Conservation (phyloP, 2,113 vertebrate species). For the Pachyramphus minor region DNA sequence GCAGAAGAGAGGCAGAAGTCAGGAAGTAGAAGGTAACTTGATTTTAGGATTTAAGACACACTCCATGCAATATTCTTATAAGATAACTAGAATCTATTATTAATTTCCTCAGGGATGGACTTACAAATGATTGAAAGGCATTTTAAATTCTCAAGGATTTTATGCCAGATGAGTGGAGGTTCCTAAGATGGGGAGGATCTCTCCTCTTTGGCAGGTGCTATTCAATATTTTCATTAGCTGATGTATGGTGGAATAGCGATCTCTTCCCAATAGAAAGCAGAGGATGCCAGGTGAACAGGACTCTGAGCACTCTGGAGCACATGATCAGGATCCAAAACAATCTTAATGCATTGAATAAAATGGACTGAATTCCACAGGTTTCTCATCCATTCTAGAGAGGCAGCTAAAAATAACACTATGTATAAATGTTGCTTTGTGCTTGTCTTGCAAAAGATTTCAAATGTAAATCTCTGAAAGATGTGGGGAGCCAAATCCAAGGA, state of each 20-base stretch:
- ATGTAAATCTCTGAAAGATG: background rate
- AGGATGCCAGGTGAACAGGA: fast-evolving
- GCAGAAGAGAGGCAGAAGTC: background rate
- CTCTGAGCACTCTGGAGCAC: background rate
- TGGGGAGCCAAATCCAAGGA: background rate
- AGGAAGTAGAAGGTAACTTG: background rate
- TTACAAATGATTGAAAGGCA: background rate
- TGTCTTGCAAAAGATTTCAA: background rate
- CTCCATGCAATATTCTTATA: background rate
- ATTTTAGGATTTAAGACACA: background rate
- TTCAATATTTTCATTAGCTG: background rate
- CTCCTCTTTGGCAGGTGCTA: background rate
- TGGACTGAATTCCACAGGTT: background rate
- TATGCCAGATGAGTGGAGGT: background rate
- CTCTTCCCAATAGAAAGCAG: background rate
- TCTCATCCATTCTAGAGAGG: background rate
- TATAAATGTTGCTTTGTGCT: background rate
- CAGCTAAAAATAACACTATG: background rate
- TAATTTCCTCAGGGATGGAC: background rate
- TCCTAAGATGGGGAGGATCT: background rate
- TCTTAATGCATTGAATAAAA: background rate
- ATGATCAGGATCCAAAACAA: background rate
- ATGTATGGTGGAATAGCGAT: background rate
- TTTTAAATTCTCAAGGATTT: background rate
- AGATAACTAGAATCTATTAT: background rate